Evolutionary conservation across 2,113 vertebrate species (phyloP).

Genomic region (Toxostoma redivivum): DNA sequence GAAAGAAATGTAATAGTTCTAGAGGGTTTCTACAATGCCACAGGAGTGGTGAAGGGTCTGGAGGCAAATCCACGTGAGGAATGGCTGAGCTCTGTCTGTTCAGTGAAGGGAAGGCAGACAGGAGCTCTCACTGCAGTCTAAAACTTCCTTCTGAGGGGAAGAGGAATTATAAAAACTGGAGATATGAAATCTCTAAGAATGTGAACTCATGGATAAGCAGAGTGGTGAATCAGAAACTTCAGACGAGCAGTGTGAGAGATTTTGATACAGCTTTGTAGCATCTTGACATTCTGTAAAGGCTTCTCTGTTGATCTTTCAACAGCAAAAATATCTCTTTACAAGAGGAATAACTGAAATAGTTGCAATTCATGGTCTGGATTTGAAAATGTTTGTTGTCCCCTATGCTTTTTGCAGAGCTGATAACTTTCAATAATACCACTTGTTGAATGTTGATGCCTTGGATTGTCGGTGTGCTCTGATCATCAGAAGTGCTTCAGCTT

Average conservation of each 20-base stretch:
- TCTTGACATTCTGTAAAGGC: neutral
- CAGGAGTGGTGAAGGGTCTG: neutral
- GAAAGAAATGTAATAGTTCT: neutral
- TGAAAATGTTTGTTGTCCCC: neutral
- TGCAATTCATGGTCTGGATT: neutral
- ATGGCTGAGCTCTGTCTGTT: neutral
- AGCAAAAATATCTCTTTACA: neutral
- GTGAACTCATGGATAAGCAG: neutral
- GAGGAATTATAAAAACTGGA: neutral
- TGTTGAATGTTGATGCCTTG: neutral
- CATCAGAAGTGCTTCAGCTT: neutral
- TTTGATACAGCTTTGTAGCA: neutral
- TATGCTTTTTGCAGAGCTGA: neutral
- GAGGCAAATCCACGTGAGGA: neutral
- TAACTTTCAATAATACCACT: neutral
- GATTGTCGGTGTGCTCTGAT: neutral
- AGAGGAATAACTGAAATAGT: neutral
- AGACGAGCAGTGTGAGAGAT: neutral
- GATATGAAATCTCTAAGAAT: neutral
- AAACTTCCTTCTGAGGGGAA: neutral
- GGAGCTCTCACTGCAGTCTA: neutral
- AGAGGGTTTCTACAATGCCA: neutral
- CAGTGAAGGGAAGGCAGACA: neutral
- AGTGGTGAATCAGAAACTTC: neutral
- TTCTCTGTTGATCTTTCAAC: neutral